These are phyloP conservation scores for Metalampra italica DNA, from an alignment of 2,888 invertebrate genomes.

Conservation along the genomic window DNA sequence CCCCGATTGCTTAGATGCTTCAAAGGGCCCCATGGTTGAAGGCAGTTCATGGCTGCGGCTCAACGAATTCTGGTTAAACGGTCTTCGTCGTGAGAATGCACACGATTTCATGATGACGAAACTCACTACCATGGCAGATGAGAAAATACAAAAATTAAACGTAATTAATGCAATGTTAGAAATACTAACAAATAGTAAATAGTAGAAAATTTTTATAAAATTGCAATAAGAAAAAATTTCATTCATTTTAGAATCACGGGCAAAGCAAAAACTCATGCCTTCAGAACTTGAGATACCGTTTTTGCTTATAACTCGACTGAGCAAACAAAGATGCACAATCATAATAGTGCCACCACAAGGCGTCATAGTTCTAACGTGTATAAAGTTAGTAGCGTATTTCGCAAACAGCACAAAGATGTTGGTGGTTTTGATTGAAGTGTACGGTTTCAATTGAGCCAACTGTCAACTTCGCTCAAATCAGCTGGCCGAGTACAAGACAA, in stretches of 20 bases:
- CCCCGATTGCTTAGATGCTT: no score
- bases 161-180: not conserved
- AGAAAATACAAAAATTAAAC: constrained; percentile 1
- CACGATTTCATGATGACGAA: constrained; percentile 6
- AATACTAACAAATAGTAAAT: no score
- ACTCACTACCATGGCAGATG: not conserved
- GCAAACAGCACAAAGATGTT: not conserved
- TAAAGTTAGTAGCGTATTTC: no score
- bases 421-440: not conserved
- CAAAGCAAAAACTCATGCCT: not conserved
- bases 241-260: not conserved
- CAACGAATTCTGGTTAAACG: no score
- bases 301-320: not conserved
- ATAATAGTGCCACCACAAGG: not conserved
- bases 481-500: constrained; percentile 12
- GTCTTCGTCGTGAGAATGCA: constrained; percentile 2
- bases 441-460: not conserved
- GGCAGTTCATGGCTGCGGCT: no score
- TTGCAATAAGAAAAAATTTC: no score
- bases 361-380: no score
- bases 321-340: not conserved
- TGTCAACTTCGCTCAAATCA: not conserved
- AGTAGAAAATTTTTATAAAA: no score
- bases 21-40: no score
- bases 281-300: constrained; percentile 2